These are phyloP conservation scores for Thalassoma bifasciatum DNA, from an alignment of 2,113 vertebrate species.

Conservation along the genomic window DNA sequence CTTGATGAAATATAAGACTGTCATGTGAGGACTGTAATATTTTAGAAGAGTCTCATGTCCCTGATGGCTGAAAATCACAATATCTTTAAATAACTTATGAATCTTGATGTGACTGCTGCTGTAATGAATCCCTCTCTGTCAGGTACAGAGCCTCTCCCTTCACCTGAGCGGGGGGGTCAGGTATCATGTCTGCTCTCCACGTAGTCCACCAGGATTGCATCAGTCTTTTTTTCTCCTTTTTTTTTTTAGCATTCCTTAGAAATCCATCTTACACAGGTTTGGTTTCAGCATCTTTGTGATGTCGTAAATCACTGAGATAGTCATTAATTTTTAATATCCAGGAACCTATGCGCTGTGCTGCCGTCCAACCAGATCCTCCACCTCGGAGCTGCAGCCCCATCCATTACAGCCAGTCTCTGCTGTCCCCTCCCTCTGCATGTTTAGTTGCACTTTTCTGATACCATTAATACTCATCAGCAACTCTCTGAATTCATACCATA, in stretches of 20 bases:
- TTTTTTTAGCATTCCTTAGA: conserved; percentile 18
- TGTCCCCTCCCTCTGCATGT: conserved; percentile 61
- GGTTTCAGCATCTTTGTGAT: conserved; percentile 67
- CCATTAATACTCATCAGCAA: conserved; percentile 78
- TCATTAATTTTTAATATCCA: conserved; percentile 81
- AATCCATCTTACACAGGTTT: conserved; percentile 74
- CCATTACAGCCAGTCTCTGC: conserved; percentile 62
- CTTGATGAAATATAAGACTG: neutral
- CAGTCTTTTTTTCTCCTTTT: conserved; percentile 54
- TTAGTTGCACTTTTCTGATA: conserved; percentile 66
- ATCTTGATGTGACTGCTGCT: conserved; percentile 6
- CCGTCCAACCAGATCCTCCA: conserved; percentile 54
- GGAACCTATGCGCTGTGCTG: conserved; percentile 53
- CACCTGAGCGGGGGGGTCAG: conserved; percentile 5
- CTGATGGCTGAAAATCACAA: neutral
- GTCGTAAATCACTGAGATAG: conserved; percentile 80
- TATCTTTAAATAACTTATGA: conserved; percentile 6
- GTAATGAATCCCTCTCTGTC: conserved; percentile 16
- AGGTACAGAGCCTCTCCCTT: neutral
- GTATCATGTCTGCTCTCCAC: conserved; percentile 4
- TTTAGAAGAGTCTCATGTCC: neutral
- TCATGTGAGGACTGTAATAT: conserved; percentile 11
- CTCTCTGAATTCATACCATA: conserved; percentile 61
- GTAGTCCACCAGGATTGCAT: conserved; percentile 40
- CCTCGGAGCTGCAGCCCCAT: conserved; percentile 54